Percentiles rank a stretch among this genome's conserved stretches.
Conservation (phyloP, 1,140 invertebrate genomes). For the Drosophila leontia region DNA sequence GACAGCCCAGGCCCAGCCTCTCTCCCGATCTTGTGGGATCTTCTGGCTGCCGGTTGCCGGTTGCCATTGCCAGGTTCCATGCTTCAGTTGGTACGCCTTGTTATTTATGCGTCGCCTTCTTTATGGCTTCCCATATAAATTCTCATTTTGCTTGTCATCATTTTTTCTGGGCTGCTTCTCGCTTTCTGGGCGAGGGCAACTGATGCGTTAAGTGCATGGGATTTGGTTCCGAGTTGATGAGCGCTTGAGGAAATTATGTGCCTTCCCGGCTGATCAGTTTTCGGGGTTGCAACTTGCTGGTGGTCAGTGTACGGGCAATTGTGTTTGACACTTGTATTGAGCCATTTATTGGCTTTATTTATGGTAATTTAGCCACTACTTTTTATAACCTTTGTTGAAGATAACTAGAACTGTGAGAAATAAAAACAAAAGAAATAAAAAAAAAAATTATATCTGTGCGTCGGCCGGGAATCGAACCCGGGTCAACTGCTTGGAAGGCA, state of each 20-base stretch:
- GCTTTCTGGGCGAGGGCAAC: constrained; percentile 25
- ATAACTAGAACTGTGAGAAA: constrained; percentile 10
- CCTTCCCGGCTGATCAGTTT: constrained; percentile 3
- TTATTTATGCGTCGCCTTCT: constrained; percentile 78
- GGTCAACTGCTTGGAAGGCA: constrained; percentile 97
- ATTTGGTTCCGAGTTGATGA: constrained; percentile 37
- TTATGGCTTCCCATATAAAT: constrained; percentile 82
- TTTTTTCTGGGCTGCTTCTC: constrained; percentile 48
- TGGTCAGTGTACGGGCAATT: constrained; percentile 18
- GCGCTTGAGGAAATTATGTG: constrained; percentile 52
- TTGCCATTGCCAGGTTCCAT: constrained; percentile 62
- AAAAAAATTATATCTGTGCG: constrained; percentile 84
- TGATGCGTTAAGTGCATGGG: constrained; percentile 56
- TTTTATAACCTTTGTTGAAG: background rate
- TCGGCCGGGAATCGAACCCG: constrained; percentile 97
- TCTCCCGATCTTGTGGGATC: constrained; percentile 20
- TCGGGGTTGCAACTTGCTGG: constrained; percentile 6
- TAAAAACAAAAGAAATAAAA: background rate
- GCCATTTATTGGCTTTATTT: constrained; percentile 1
- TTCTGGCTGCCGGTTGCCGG: constrained; percentile 22
- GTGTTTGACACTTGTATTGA: constrained; percentile 6
- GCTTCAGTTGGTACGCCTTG: constrained; percentile 61
- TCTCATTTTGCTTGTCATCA: constrained; percentile 75
- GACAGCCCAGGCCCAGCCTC: constrained; percentile 28
- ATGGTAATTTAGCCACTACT: too few species aligned